phyloP scores from a whole-genome alignment of 2,797 vertebrate species.

The Phyllotis vaccarum region DNA sequence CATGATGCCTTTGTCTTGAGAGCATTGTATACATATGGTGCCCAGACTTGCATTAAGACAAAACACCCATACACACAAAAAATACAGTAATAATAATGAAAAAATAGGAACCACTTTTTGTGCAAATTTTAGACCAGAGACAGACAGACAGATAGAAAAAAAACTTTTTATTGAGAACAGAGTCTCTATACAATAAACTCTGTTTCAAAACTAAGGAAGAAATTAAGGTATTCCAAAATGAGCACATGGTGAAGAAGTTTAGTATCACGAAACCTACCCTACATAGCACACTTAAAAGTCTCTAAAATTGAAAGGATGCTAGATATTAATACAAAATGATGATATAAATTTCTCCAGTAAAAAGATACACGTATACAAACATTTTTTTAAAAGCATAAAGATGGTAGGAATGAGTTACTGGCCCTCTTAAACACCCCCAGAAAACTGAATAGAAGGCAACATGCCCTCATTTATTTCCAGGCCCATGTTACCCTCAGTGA shows the following conservation, averaged over 20 bases:
- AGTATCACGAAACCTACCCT: background rate
- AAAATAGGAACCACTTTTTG: background rate
- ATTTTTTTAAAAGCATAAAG: background rate
- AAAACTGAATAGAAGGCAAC: background rate
- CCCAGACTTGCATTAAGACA: background rate
- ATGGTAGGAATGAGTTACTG: background rate
- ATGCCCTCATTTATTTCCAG: background rate
- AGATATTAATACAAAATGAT: background rate
- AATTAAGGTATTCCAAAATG: background rate
- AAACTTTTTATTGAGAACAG: background rate
- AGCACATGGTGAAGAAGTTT: background rate
- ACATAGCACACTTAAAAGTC: background rate
- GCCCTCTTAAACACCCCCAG: background rate
- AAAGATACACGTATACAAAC: background rate
- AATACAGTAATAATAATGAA: background rate
- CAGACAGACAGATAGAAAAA: background rate
- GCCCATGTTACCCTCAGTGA: background rate
- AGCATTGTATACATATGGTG: background rate
- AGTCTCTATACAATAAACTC: background rate
- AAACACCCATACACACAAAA: background rate
- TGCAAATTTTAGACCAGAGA: background rate
- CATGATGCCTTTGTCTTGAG: background rate
- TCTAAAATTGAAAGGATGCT: background rate
- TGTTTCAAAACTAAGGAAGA: background rate
- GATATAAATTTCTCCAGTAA: background rate